These are phyloP conservation scores for Eospalax fontanierii DNA, from an alignment of 2,797 vertebrate genomes.

Conservation along the genomic window DNA sequence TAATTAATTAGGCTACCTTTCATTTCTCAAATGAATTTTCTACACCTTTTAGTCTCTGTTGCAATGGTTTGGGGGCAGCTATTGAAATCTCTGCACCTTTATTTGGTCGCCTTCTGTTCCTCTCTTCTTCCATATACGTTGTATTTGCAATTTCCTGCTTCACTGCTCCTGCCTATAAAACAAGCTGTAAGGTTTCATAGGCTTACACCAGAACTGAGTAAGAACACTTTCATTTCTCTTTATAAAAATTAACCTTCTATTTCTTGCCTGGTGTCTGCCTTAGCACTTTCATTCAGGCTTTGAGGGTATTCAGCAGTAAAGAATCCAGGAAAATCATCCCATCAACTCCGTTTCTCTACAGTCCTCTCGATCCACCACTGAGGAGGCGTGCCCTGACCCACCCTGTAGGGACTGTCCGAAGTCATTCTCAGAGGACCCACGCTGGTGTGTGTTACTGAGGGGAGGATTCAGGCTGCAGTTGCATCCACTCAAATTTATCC, in stretches of 20 bases:
- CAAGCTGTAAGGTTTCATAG: slow-evolving; percentile 85
- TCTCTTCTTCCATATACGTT: slow-evolving; percentile 82
- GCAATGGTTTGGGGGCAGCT: slow-evolving; percentile 71
- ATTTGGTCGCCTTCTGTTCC: slow-evolving; percentile 72
- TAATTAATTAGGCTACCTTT: slow-evolving; percentile 76
- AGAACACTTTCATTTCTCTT: slow-evolving; percentile 86
- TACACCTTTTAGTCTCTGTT: slow-evolving; percentile 73
- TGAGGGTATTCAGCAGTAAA: slow-evolving; percentile 42
- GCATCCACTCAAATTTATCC: background rate
- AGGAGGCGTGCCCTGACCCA: background rate
- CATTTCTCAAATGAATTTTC: slow-evolving; percentile 64
- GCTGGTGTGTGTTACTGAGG: no score
- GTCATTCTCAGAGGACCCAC: background rate
- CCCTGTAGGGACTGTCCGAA: background rate
- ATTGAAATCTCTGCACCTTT: slow-evolving; percentile 68
- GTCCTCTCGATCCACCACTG: background rate
- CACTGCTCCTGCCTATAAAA: slow-evolving; percentile 87
- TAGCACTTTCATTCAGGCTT: slow-evolving; percentile 68
- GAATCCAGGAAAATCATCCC: background rate
- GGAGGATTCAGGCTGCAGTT: background rate
- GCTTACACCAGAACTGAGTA: slow-evolving; percentile 84
- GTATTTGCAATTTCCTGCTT: slow-evolving; percentile 90
- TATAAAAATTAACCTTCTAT: slow-evolving; percentile 84
- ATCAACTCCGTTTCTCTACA: background rate
- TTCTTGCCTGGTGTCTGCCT: slow-evolving; percentile 73